Evolutionary conservation across 2,888 invertebrate species (phyloP), one percentile per base, ranked within the genome.

Genomic region (Mystacides longicornis): DNA sequence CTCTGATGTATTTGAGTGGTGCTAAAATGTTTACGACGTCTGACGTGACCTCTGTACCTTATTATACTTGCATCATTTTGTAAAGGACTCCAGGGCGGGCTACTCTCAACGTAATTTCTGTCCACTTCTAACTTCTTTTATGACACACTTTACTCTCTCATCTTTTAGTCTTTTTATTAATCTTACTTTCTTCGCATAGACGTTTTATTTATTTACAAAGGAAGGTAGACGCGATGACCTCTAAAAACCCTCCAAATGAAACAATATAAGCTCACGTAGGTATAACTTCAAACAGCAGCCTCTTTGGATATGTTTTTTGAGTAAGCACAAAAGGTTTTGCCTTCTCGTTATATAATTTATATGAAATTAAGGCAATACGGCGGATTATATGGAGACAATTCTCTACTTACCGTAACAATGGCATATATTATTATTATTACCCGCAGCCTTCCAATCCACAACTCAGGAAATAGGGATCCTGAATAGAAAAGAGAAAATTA

Each of bases 111-210:
- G 54, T 54, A 57, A 33, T 53, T 54, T 58, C 54, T 58, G 60
- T 60, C 60, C 60, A 58, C 60, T 60, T 60, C 54, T 56, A 60
- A 58, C 56, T 37, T 37, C 37, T 37, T 37, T 37, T 37, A 37
- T 37, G 37, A 37, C 7, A 37, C 16, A 37, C 37, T 37, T 37
- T n/a, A n/a, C 37, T 3, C 37, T 37, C 37, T 37, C 37, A 37
- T 37, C 37, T 37, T 37, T 37, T 37, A 37, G 37, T 37, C 37
- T 37, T 37, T 27, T 37, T 37, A 37, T 37, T 37, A 37, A 37
- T n/a, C n/a, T 37, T 3, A 37, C 37, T 37, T 37, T 37, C 16
- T 16, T 37, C 16, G 16, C 14, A 37, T n/a, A n/a, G n/a, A n/a
- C n/a, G n/a, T n/a, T n/a, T 27, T 37, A 37, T 37, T 37, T 37